Evolutionary conservation across 2,888 invertebrate genomes (phyloP), one percentile per base, ranked within the genome.

Genomic region (Philereme vetulata): DNA sequence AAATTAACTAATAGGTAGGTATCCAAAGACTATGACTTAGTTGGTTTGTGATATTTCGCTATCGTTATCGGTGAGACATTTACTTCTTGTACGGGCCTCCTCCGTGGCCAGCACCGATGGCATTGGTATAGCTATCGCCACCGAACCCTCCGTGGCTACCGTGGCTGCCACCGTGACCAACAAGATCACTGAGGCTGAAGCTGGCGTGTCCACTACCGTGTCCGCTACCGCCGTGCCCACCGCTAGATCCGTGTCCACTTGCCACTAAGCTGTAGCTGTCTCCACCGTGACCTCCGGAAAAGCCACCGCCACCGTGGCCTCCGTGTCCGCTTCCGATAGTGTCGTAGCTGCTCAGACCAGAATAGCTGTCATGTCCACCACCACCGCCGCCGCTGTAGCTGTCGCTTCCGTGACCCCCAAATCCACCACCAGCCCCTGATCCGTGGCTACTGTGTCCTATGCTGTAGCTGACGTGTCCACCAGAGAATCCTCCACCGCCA

Each of bases 1-100:
- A 71, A 63, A 63, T 62, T 72, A 69, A 68, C 68, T 59, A 63
- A 54, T 55, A 64, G 57, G 61, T 59, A 51, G 61, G 48, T 32
- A 64, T 66, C 53, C 64, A 75, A 75, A 68, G 71, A 78, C 78
- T 86, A 85, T 90, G 90, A 91, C 90, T 90, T 89, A 91, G 90
- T 83, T 75, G 76, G 76, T 63, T 80, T 74, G 40, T 59, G 51
- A 57, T 61, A 58, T 68, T 58, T 71, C 11, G 10, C 34, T 51
- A 55, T 35, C 35, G n/a, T 21, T 44, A 36, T 52, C 36, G 52
- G 59, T 61, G 47, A 47, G 53, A 36, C 52, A 52, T 69, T 80
- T 71, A 82, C 67, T 85, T 82, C 72, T 81, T 80, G 64, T 92
- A 92, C 2, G 90, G 91, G 0, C 93, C 93, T 10, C 92, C 92